Evolutionary conservation across 2,797 vertebrate genomes (phyloP), one percentile per base, ranked within the genome.

Genomic region (Diplodus puntazzo): DNA sequence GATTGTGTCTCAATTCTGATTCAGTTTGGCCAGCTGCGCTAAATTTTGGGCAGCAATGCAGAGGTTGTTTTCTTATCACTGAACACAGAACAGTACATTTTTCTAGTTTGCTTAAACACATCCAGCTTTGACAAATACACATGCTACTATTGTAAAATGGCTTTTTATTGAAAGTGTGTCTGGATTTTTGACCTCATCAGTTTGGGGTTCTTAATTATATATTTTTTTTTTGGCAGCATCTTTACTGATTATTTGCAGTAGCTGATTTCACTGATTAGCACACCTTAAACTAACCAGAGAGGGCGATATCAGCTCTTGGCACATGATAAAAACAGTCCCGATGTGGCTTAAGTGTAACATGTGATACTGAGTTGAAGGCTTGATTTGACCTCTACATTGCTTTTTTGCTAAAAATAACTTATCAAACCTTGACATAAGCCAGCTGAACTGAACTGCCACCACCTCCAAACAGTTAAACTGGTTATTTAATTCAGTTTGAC

Each of bases 21-120:
- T 73, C 20, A 68, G 69, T 83, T 80, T 78, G 53, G 34, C 65
- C 66, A 84, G 73, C 67, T 77, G 54, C 25, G 17, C 55, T 59
- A 39, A 65, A 62, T 66, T 72, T 79, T 39, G 20, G 45, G 13
- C 58, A 78, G 30, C 59, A 64, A 48, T 79, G 52, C 20, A 4
- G 42, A 58, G 55, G 7, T 69, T 75, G 34, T 73, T 75, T 53
- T 66, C 5, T 30, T 43, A 45, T 73, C 39, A 70, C 54, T 65
- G 12, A 79, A 64, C 21, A 69, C n/a, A 69, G 74, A 48, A 54
- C 14, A 23, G 11, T 14, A 20, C 4, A 3, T 53, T 30, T 50
- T 72, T 58, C 16, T 61, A 25, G 25, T 65, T 79, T 64, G 71
- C 54, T 50, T 34, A 49, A 77, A 58, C 23, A 49, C 20, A 54